Evolutionary conservation across 2,797 vertebrate species (phyloP).

Genomic region (Tiaroga cobitis): DNA sequence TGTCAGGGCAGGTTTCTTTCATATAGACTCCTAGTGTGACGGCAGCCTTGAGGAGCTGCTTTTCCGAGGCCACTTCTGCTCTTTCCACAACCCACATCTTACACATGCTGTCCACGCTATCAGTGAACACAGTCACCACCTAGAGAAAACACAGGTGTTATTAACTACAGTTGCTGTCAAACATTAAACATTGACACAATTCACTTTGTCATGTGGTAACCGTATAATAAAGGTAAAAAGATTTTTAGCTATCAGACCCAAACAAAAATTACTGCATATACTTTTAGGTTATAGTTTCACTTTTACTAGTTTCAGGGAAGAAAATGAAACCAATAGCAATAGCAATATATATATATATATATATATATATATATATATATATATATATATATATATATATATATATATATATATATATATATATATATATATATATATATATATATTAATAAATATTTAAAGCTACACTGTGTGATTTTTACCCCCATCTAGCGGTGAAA

Average conservation of each 20-base stretch:
- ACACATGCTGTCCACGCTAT: conserved; percentile 63
- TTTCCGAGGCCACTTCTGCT: conserved; percentile 67
- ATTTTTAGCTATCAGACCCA: background rate
- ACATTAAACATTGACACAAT: background rate
- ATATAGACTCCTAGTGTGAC: conserved; percentile 67
- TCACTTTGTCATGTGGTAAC: background rate
- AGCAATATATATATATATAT: no score
- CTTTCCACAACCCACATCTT: conserved; percentile 23
- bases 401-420: no score
- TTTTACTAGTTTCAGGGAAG: conserved; percentile 2
- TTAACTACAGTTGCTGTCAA: background rate
- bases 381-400: no score
- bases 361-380: no score
- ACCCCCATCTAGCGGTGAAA: no score
- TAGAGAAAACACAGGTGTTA: conserved; percentile 45
- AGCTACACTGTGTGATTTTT: no score
- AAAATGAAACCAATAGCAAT: background rate
- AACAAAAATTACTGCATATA: conserved; percentile 4
- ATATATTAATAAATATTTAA: no score
- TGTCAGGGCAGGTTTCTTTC: conserved; percentile 66
- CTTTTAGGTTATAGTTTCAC: background rate
- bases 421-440: no score
- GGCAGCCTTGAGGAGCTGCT: conserved; percentile 70
- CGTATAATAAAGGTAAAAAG: background rate
- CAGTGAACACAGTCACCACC: conserved; percentile 61